A percentile compares a stretch with the other conserved stretches of the same genome.
These are phyloP conservation scores for Neomonachus schauinslandi DNA, from an alignment of 2,113 vertebrate species.

Conservation along the genomic window DNA sequence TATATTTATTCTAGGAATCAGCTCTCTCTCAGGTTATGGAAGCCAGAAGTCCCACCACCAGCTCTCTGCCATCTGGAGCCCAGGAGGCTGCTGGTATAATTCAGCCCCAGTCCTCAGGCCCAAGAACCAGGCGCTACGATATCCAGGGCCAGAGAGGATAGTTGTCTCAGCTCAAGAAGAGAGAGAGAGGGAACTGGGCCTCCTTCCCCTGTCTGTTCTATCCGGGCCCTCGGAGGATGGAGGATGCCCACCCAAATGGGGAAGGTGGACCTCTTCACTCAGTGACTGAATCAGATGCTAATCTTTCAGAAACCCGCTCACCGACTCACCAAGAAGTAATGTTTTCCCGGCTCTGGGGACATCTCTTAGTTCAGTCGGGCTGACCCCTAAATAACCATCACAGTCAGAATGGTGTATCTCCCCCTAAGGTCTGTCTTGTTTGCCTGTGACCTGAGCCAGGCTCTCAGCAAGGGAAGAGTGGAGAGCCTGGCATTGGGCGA, in stretches of 20 bases:
- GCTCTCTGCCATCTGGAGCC: not conserved
- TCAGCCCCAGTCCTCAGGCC: not conserved
- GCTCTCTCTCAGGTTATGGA: no score
- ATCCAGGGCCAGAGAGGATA: not conserved
- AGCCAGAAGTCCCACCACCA: not conserved
- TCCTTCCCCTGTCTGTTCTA: not conserved
- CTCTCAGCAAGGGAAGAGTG: not conserved
- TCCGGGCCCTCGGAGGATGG: rapidly evolving
- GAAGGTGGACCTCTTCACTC: not conserved
- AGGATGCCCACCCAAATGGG: not conserved
- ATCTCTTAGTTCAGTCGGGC: not conserved
- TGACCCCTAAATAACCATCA: not conserved
- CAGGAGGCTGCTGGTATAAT: not conserved
- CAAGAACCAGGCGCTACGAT: rapidly evolving
- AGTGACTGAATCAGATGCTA: not conserved
- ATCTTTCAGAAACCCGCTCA: not conserved
- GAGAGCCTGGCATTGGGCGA: not conserved
- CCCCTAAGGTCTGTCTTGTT: not conserved
- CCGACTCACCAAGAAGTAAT: not conserved
- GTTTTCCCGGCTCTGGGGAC: not conserved
- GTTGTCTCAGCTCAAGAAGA: no score
- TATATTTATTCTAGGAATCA: not conserved
- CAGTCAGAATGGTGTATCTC: not conserved
- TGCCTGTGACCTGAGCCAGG: not conserved
- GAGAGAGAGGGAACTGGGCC: no score